A percentile compares a stretch with the other conserved stretches of the same genome.
phyloP scores from a whole-genome alignment of 2,888 invertebrate species.

The Osmoderma eremita region DNA sequence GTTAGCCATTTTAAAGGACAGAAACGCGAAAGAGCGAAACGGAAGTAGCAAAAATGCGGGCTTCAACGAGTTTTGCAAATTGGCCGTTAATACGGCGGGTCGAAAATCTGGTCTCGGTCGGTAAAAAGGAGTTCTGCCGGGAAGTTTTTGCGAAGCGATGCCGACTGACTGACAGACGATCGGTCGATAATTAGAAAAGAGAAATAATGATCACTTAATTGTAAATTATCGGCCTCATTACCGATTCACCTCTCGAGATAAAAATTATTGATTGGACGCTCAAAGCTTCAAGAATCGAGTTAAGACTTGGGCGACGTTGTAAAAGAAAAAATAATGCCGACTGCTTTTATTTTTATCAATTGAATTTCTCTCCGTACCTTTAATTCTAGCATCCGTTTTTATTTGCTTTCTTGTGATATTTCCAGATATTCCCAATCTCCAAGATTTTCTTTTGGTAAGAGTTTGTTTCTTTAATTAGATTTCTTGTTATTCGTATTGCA shows the following conservation, averaged over 20 bases:
- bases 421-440: too few species aligned
- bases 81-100: slow-evolving; percentile 58
- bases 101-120: slow-evolving; percentile 58
- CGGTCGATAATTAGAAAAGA: slow-evolving; percentile 55
- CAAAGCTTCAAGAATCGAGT: background rate
- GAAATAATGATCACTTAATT: slow-evolving; percentile 64
- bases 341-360: slow-evolving; percentile 27
- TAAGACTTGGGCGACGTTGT: background rate
- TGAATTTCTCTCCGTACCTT: background rate
- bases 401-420: too few species aligned
- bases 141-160: slow-evolving; percentile 53
- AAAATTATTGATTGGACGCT: slow-evolving; percentile 44
- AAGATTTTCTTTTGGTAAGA: too few species aligned
- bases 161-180: slow-evolving; percentile 9
- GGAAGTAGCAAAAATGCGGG: slow-evolving; percentile 41
- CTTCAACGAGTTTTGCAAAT: slow-evolving; percentile 62
- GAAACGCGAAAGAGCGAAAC: slow-evolving; percentile 20
- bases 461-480: too few species aligned
- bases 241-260: slow-evolving; percentile 40
- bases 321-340: slow-evolving; percentile 31
- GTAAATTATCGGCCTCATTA: slow-evolving; percentile 60
- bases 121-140: slow-evolving; percentile 54
- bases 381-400: too few species aligned
- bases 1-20: too few species aligned
- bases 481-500: too few species aligned